A percentile compares a stretch with the other conserved stretches of the same genome.
phyloP scores from a whole-genome alignment of 2,888 invertebrate genomes.

The Saturnia japonica region DNA sequence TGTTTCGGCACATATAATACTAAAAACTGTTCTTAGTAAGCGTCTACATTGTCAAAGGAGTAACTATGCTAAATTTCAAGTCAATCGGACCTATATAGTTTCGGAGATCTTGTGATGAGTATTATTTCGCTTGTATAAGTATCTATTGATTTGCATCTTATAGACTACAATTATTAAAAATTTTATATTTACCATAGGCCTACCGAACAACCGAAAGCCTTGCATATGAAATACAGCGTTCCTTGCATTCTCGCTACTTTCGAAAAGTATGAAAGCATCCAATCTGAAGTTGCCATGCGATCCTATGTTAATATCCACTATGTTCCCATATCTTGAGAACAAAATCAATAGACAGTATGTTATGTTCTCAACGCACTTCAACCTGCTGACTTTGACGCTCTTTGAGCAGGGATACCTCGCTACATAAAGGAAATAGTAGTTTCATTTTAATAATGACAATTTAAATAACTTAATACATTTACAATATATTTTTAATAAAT shows the following conservation, averaged over 20 bases:
- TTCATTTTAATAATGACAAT: background rate
- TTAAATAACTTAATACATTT: background rate
- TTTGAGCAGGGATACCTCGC: background rate
- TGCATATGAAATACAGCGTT: background rate
- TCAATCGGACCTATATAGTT: no score
- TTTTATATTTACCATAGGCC: background rate
- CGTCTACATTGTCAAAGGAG: no score
- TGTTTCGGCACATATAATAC: no score
- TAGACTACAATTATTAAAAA: background rate
- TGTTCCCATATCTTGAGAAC: constrained; percentile 5
- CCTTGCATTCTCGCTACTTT: background rate
- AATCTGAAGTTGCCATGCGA: background rate
- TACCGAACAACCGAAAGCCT: background rate
- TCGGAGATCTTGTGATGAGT: no score
- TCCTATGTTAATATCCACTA: background rate
- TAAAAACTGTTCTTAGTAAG: no score
- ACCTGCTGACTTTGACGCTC: background rate
- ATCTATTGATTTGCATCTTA: no score
- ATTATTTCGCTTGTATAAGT: no score
- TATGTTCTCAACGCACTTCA: background rate
- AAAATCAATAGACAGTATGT: background rate
- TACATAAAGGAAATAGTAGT: background rate
- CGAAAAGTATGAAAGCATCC: background rate
- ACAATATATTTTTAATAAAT: background rate
- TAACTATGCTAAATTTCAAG: no score